These are phyloP conservation scores for Peromyscus polionotus DNA, from an alignment of 2,113 vertebrate genomes.

Conservation along the genomic window DNA sequence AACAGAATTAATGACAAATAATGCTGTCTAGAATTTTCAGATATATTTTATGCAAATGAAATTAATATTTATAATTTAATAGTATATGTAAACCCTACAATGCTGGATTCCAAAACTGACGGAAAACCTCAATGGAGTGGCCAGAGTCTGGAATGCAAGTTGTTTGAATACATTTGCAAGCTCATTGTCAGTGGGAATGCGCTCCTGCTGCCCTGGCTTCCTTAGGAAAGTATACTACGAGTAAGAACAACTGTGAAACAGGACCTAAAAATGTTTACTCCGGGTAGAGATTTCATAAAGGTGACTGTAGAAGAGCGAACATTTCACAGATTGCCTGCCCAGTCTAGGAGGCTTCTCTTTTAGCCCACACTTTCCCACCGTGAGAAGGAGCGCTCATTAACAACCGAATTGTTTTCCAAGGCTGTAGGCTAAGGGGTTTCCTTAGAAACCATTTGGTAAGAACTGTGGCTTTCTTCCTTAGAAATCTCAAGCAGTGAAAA, in stretches of 20 bases:
- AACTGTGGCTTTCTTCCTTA: conserved; percentile 91
- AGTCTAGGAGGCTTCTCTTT: conserved; percentile 88
- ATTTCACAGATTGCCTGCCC: conserved; percentile 85
- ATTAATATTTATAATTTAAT: conserved; percentile 11
- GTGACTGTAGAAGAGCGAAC: conserved; percentile 84
- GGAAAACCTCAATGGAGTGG: conserved; percentile 24
- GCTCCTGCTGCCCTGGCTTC: conserved; percentile 55
- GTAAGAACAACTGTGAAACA: conserved; percentile 61
- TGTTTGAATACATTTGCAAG: conserved; percentile 72
- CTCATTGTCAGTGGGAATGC: conserved; percentile 60
- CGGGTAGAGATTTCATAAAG: conserved; percentile 87
- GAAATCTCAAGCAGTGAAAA: conserved; percentile 92
- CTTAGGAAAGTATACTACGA: conserved; percentile 45
- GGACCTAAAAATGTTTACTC: conserved; percentile 68
- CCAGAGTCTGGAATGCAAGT: conserved; percentile 40
- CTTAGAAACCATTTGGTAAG: conserved; percentile 93
- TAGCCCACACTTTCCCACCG: conserved; percentile 92
- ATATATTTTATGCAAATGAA: conserved; percentile 3
- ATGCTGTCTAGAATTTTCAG: conserved; percentile 39
- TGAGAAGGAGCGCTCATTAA: conserved; percentile 94
- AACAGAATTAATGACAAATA: conserved; percentile 3
- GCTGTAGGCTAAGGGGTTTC: conserved; percentile 91
- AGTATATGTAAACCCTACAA: conserved; percentile 40
- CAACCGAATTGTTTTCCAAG: conserved; percentile 95
- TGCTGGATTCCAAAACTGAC: conserved; percentile 45